phyloP scores from a whole-genome alignment of 2,888 invertebrate species.

The Stratiomys singularior region DNA sequence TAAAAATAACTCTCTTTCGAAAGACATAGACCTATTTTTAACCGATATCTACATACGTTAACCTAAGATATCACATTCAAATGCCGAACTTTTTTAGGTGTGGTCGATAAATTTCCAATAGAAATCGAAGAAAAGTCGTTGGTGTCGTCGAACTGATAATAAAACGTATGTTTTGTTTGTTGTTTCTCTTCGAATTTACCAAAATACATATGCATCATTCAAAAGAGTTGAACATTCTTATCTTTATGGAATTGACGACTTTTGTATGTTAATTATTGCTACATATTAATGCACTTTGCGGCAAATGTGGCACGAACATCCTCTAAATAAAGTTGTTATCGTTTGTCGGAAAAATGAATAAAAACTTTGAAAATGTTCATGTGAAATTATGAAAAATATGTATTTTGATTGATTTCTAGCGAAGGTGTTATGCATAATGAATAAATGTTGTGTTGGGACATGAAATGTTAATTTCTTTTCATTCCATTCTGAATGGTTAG shows the following conservation, averaged over 20 bases:
- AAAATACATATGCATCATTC: not conserved
- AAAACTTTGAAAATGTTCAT: not conserved
- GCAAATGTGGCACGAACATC: not conserved
- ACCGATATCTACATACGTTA: no score
- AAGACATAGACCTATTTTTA: no score
- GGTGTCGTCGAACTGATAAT: constrained; percentile 1
- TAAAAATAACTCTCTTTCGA: no score
- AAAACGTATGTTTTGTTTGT: not conserved
- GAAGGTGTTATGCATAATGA: no score
- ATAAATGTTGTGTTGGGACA: no score
- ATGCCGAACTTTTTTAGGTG: not conserved
- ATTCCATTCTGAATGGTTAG: no score
- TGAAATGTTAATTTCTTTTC: no score
- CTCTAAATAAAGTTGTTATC: not conserved
- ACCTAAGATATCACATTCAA: no score
- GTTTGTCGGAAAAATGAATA: not conserved
- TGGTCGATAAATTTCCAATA: not conserved
- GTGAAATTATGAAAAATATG: no score
- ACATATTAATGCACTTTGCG: constrained; percentile 35
- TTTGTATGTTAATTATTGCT: constrained; percentile 29
- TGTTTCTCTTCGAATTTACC: no score
- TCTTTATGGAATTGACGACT: not conserved
- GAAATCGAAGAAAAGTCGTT: not conserved
- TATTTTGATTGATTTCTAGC: no score
- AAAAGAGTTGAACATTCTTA: constrained; percentile 8